Evolutionary conservation across 37 sponge, comb jelly and placozoan genomes (phyloP), one percentile per base, ranked within the genome.

Genomic region (Hormiphora californensis): DNA sequence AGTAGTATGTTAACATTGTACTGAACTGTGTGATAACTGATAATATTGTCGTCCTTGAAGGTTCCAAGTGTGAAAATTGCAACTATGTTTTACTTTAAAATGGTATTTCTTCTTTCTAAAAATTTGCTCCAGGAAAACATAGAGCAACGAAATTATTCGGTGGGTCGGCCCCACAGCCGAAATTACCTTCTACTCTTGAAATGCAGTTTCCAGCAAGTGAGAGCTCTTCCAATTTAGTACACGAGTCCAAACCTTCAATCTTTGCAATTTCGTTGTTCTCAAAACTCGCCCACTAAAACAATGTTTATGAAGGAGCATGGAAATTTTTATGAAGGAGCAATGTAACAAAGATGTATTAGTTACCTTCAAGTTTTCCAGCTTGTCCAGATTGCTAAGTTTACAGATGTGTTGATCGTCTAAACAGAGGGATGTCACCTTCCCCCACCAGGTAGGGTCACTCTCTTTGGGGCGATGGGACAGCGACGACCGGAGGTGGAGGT

Each of bases 141-240:
- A n/a, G n/a, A n/a, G n/a, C n/a, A n/a, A n/a, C n/a, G n/a, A n/a
- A n/a, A n/a, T n/a, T n/a, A n/a, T n/a, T n/a, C n/a, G n/a, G n/a
- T n/a, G n/a, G n/a, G n/a, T n/a, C n/a, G n/a, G n/a, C n/a, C n/a
- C 28, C 22, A 63, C 27, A 63, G 22, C 30, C 17, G 22, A 63
- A 19, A n/a, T n/a, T 35, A 87, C 89, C 89, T 86, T 88, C 89
- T 7, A 88, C 57, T 73, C 41, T 73, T 19, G 59, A 65, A 41
- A 88, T 85, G 30, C 85, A 90, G 90, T 95, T 95, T 22, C 87
- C 39, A 33, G 92, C 94, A 21, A 92, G 85, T n/a, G 87, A 86
- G n/a, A 95, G 88, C 46, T 95, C 96, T 46, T 92, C 90, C 86
- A 95, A 63, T 40, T 91, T 87, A 0, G 36, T 53, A 68, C 93